Evolutionary conservation across 1,140 invertebrate genomes (phyloP).

Genomic region (Lordiphosa clarofinis): DNA sequence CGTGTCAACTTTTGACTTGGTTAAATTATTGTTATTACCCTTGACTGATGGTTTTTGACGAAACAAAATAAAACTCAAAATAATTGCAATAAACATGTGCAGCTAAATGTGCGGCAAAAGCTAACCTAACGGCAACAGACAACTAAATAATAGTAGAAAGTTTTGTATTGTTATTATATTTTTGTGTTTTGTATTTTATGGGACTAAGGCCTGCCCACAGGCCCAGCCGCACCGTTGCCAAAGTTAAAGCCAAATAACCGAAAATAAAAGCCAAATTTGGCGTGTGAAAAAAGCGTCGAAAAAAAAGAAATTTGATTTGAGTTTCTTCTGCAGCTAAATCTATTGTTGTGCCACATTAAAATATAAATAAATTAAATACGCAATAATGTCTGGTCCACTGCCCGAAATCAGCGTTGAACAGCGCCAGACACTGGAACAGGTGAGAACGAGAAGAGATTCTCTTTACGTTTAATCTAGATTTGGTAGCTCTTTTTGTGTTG

Average conservation of each 20-base stretch:
- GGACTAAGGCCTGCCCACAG: too few species aligned
- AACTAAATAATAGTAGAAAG: conserved; percentile 68
- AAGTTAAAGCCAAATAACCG: conserved; percentile 26
- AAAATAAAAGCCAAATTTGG: conserved; percentile 34
- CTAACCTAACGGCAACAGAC: conserved; percentile 35
- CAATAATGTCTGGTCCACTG: conserved; percentile 58
- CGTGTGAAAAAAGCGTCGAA: conserved; percentile 40
- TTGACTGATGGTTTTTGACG: conserved; percentile 4
- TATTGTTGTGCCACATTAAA: conserved; percentile 22
- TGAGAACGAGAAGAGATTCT: conserved; percentile 25
- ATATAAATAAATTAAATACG: conserved; percentile 37
- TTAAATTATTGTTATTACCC: conserved; percentile 36
- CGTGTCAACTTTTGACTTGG: conserved; percentile 11
- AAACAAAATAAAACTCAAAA: conserved; percentile 42
- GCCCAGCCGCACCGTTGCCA: too few species aligned
- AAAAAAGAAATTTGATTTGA: conserved; percentile 50
- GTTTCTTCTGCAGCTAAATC: conserved; percentile 10
- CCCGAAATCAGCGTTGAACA: conserved; percentile 64
- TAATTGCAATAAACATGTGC: conserved; percentile 60
- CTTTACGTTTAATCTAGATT: background rate
- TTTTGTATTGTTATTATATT: conserved; percentile 59
- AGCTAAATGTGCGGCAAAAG: conserved; percentile 25
- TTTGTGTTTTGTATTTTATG: conserved; percentile 2
- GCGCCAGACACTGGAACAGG: conserved; percentile 62
- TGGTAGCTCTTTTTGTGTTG: background rate